Percentiles rank a stretch among this genome's conserved stretches.
These are phyloP conservation scores for Platycheirus albimanus DNA, from an alignment of 2,888 invertebrate genomes.

Conservation along the genomic window DNA sequence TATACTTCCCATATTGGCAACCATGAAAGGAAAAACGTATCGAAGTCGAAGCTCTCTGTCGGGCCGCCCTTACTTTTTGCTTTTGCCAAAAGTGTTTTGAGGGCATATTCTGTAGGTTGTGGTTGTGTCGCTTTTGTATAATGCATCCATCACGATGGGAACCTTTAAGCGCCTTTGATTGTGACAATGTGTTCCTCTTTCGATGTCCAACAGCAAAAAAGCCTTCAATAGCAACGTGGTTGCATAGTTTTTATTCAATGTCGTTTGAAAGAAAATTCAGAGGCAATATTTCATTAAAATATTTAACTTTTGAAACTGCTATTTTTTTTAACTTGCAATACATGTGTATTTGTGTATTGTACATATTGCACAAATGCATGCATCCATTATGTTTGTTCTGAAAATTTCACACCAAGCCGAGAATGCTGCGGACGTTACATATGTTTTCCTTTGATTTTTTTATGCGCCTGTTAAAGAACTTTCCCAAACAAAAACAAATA, in stretches of 20 bases:
- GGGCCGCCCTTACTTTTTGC: conserved; percentile 4
- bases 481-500: no score
- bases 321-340: background rate
- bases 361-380: no score
- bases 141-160: conserved; percentile 43
- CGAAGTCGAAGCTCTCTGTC: conserved; percentile 16
- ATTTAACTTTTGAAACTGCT: conserved; percentile 15
- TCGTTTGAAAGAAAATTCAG: conserved; percentile 41
- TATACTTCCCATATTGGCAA: no score
- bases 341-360: background rate
- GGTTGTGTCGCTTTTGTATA: conserved; percentile 36
- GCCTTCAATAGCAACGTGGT: background rate
- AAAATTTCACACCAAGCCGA: no score
- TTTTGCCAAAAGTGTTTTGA: background rate
- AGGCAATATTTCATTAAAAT: conserved; percentile 18
- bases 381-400: no score
- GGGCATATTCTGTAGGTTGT: conserved; percentile 18
- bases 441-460: no score
- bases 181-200: conserved; percentile 25
- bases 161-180: conserved; percentile 41
- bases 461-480: no score
- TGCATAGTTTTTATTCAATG: conserved; percentile 55
- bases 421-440: no score
- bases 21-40: conserved; percentile 1
- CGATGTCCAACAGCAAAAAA: conserved; percentile 5